These are phyloP conservation scores for Leptoclinus maculatus DNA, from an alignment of 2,797 vertebrate species.

Conservation along the genomic window DNA sequence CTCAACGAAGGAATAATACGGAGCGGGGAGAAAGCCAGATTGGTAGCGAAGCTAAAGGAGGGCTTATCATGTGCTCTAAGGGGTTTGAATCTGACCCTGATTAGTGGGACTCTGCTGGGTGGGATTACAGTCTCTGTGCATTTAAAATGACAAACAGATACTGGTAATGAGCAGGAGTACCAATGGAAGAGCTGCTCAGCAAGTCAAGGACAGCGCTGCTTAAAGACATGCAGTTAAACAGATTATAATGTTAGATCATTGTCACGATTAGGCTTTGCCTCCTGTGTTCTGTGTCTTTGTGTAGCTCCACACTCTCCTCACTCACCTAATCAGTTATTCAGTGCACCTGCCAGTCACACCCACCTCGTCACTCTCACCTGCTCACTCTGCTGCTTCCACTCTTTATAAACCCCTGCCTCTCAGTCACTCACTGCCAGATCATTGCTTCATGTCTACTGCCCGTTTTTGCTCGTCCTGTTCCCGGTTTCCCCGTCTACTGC, in stretches of 20 bases:
- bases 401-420: no score
- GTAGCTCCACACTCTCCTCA: no score
- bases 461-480: no score
- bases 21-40: neutral
- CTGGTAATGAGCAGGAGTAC: slow-evolving; percentile 9
- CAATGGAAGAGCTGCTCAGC: neutral
- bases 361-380: no score
- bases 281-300: no score
- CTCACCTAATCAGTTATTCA: no score
- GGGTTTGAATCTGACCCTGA: slow-evolving; percentile 56
- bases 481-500: no score
- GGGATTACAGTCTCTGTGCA: slow-evolving; percentile 60
- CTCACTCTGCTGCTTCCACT: no score
- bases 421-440: no score
- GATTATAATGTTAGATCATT: slow-evolving; percentile 17
- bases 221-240: neutral
- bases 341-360: no score
- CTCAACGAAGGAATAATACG: neutral
- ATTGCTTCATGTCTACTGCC: no score
- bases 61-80: slow-evolving; percentile 44
- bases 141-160: slow-evolving; percentile 48
- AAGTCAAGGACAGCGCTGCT: neutral
- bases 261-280: no score
- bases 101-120: slow-evolving; percentile 64
- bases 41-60: neutral